These are phyloP conservation scores for Zoroaster sp. DNA, from an alignment of 53 echinoderm and acorn worm species.

Conservation along the genomic window DNA sequence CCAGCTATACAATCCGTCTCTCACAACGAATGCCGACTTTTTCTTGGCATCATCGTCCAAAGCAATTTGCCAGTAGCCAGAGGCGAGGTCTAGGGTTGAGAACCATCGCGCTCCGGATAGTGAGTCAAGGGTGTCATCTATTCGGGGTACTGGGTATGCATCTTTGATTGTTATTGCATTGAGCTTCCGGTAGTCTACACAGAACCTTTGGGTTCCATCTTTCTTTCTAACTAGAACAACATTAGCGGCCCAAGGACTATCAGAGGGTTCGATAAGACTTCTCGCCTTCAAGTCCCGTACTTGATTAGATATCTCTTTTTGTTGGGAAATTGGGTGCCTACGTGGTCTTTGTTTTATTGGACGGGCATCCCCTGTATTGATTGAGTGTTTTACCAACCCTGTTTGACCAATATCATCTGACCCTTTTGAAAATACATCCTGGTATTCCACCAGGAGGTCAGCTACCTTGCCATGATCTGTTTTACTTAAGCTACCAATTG, in stretches of 20 bases:
- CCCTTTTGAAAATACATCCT: conserved; percentile 61
- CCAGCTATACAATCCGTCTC: conserved; percentile 9
- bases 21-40: conserved; percentile 25
- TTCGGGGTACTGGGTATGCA: conserved; percentile 5
- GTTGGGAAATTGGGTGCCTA: background rate
- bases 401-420: conserved; percentile 59
- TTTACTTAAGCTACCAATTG: background rate
- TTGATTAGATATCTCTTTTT: background rate
- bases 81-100: conserved; percentile 21
- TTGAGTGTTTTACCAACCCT: background rate
- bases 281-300: background rate
- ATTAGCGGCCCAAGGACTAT: background rate
- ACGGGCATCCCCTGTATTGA: background rate
- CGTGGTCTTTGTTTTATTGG: background rate
- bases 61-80: background rate
- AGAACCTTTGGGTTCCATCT: background rate
- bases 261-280: background rate
- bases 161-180: conserved; percentile 22
- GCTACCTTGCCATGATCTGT: conserved; percentile 12
- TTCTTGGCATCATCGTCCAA: conserved; percentile 15
- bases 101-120: background rate
- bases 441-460: conserved; percentile 17
- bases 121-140: conserved; percentile 7
- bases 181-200: background rate
- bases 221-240: background rate